Evolutionary conservation across 2,888 invertebrate genomes (phyloP), one percentile per base, ranked within the genome.

Genomic region (Cheilosia urbana): DNA sequence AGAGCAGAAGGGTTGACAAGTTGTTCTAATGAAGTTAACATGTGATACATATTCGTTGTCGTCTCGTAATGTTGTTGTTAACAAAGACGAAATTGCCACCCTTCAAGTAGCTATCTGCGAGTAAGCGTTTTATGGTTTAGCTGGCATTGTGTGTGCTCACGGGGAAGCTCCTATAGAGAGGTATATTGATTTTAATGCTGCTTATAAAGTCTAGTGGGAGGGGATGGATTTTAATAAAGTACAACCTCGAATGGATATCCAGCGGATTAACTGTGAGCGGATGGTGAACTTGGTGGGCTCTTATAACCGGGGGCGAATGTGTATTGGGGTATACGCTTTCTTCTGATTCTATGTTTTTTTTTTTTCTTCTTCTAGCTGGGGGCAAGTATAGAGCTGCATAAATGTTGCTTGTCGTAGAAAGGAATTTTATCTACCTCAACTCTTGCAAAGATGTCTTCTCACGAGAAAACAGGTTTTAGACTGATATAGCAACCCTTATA

Each of bases 11-110:
- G 81, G 85, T 85, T 85, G 85, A 85, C 85, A 85, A 85, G 72
- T 85, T 85, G 85, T 85, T 85, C 77, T 81, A 81, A 85, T 85
- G 76, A 85, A 85, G 85, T 85, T 85, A 85, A 85, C 81, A 85
- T 81, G 85, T 68, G 71, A 77, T 85, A 85, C 66, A 76, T 68
- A 81, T 76, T 75, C 66, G 76, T 77, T 81, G 81, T 76, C 77
- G 81, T 85, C 60, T 85, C 81, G 76, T 85, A 81, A 85, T 77
- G 81, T 85, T 85, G 76, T 77, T 85, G 85, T 85, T 85, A 85
- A 85, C 85, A 85, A 71, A 72, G 81, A 51, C 57, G 66, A 72
- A 58, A 81, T 42, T 81, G 66, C 71, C 72, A 76, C 72, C 62
- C 65, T 37, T 49, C 60, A 51, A 65, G 68, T 66, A 65, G 71